phyloP scores from a whole-genome alignment of 37 sponge, comb jelly and placozoan genomes.

The Mnemiopsis leidyi region DNA sequence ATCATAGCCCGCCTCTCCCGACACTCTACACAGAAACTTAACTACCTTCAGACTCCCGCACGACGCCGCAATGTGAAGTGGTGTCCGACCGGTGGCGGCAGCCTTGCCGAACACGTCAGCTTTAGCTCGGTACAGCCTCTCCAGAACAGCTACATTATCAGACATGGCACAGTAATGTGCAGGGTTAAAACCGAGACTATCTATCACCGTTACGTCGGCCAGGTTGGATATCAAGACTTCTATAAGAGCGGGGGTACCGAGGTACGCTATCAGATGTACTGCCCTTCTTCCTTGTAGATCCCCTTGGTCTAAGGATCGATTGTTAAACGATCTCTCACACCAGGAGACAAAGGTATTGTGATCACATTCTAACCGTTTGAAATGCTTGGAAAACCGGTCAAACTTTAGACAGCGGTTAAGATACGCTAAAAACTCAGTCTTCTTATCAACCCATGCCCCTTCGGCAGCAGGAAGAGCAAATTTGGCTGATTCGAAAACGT shows the following conservation, averaged over 20 bases:
- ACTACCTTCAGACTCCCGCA: neutral
- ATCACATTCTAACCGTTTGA: too few species aligned
- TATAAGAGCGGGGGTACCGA: neutral
- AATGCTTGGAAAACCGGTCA: too few species aligned
- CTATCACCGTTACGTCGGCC: neutral
- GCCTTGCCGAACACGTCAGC: neutral
- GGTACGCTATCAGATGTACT: neutral
- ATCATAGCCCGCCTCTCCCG: neutral
- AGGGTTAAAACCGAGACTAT: neutral
- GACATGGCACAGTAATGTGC: neutral
- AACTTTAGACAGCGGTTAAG: too few species aligned
- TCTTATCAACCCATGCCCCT: too few species aligned
- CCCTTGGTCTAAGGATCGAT: too few species aligned
- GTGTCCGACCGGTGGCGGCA: neutral
- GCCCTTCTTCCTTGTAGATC: too few species aligned
- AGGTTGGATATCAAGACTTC: neutral
- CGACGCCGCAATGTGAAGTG: neutral
- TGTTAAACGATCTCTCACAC: too few species aligned
- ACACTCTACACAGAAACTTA: neutral
- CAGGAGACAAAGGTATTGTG: too few species aligned
- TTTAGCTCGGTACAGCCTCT: neutral
- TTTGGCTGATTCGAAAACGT: too few species aligned
- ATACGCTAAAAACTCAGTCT: too few species aligned
- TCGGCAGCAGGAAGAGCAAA: too few species aligned
- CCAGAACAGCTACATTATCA: neutral